A percentile compares a stretch with the other conserved stretches of the same genome.
These are phyloP conservation scores for Cosmia pyralina DNA, from an alignment of 2,888 invertebrate genomes.

Conservation along the genomic window DNA sequence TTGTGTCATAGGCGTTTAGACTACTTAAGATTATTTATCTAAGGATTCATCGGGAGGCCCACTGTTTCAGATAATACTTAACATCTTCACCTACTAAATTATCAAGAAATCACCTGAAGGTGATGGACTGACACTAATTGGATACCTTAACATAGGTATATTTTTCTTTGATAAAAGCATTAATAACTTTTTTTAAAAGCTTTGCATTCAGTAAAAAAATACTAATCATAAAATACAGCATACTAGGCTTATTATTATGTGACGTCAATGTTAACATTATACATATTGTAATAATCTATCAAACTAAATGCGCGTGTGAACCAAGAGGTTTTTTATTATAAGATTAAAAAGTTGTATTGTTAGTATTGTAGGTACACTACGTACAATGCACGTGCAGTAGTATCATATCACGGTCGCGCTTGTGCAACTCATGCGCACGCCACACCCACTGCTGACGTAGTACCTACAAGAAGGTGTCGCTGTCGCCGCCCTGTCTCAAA, in stretches of 20 bases:
- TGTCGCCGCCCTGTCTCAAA: conserved; percentile 52
- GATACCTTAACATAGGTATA: conserved; percentile 9
- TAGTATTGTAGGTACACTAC: conserved; percentile 8
- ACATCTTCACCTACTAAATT: conserved; percentile 25
- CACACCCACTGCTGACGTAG: conserved; percentile 69
- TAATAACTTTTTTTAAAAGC: conserved; percentile 1
- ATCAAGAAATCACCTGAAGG: conserved; percentile 36
- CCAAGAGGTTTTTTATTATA: conserved; percentile 9
- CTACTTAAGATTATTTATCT: conserved; percentile 50
- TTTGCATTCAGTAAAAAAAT: background rate
- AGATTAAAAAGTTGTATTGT: conserved; percentile 11
- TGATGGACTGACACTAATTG: background rate
- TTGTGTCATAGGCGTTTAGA: conserved; percentile 51
- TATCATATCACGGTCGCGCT: conserved; percentile 42
- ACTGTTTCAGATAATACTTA: conserved; percentile 23
- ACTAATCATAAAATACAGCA: background rate
- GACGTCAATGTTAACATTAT: conserved; percentile 15
- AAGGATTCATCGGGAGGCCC: conserved; percentile 26
- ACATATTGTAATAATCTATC: background rate
- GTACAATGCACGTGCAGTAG: conserved; percentile 19
- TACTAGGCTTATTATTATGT: background rate
- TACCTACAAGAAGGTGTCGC: conserved; percentile 20
- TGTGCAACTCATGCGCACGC: conserved; percentile 70
- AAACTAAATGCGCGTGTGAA: conserved; percentile 29
- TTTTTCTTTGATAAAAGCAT: background rate